Percentiles rank a stretch among this genome's conserved stretches.
Evolutionary conservation across 2,888 invertebrate species (phyloP).

Genomic region (Amaurobius ferox): DNA sequence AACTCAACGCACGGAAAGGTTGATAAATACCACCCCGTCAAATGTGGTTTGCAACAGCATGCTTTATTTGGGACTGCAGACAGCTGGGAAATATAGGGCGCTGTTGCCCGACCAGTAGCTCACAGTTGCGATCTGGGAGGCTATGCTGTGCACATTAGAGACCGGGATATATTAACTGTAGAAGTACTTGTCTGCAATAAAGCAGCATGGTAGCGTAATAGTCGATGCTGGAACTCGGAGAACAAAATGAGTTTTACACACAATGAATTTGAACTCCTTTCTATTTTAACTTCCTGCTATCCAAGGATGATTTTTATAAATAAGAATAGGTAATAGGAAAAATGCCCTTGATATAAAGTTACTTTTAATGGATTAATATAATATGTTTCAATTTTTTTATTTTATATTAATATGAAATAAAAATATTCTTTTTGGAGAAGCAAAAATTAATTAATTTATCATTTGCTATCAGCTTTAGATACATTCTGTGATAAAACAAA

Average conservation of each 20-base stretch:
- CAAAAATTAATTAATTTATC: too few relatives aligned
- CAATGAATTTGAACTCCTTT: background rate
- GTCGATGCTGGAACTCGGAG: background rate
- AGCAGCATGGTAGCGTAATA: background rate
- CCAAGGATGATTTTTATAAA: too few relatives aligned
- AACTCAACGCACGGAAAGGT: background rate
- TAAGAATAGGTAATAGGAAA: too few relatives aligned
- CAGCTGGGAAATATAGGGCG: background rate
- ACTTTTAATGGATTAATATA: too few relatives aligned
- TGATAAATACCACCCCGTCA: background rate
- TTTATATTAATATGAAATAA: too few relatives aligned
- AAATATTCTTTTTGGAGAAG: too few relatives aligned
- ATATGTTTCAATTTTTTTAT: too few relatives aligned
- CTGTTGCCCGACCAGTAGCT: background rate
- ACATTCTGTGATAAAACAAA: too few relatives aligned
- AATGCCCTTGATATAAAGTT: too few relatives aligned
- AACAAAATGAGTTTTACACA: background rate
- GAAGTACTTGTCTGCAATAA: background rate
- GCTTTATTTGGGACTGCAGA: background rate
- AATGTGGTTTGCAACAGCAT: background rate
- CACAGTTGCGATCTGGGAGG: background rate
- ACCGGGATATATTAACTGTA: background rate
- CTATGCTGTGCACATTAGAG: background rate
- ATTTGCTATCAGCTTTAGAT: too few relatives aligned
- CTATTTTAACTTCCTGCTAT: background rate